A percentile compares a stretch with the other conserved stretches of the same genome.
These are phyloP conservation scores for Paracentrotus lividus DNA, from an alignment of 53 echinoderm and acorn worm species.

Conservation along the genomic window DNA sequence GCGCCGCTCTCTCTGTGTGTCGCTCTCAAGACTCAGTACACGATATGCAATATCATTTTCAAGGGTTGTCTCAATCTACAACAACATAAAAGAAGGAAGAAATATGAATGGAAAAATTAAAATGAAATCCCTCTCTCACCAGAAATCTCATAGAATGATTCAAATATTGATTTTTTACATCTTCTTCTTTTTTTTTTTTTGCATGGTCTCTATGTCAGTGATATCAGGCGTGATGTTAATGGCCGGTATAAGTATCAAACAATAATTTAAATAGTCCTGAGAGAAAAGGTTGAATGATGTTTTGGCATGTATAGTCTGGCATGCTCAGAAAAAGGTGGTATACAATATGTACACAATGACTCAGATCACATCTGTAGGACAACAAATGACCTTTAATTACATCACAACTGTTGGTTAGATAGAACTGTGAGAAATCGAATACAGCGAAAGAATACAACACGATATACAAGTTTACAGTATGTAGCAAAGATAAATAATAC, in stretches of 20 bases:
- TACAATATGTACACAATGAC: not conserved
- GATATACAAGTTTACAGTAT: too few species aligned
- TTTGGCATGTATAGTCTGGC: not conserved
- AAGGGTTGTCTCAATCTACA: slow-evolving; percentile 83
- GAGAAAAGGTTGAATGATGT: not conserved
- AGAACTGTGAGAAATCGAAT: too few species aligned
- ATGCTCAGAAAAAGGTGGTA: not conserved
- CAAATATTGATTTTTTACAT: too few species aligned
- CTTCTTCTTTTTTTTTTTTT: too few species aligned
- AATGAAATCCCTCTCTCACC: too few species aligned
- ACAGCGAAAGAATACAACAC: too few species aligned
- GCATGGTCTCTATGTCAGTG: not conserved
- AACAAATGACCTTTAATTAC: too few species aligned
- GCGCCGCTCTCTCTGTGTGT: slow-evolving; percentile 86
- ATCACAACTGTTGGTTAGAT: too few species aligned
- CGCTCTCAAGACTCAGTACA: slow-evolving; percentile 92
- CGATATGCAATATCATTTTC: slow-evolving; percentile 93
- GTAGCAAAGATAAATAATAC: not conserved
- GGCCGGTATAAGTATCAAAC: not conserved
- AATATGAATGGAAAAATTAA: too few species aligned
- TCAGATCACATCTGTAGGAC: not conserved
- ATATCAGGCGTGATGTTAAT: not conserved
- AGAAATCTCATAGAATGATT: too few species aligned
- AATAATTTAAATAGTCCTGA: not conserved
- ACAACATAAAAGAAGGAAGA: not conserved